Conservation (phyloP, 35 echinoderm and acorn worm genomes). For the Lytechinus variegatus region DNA sequence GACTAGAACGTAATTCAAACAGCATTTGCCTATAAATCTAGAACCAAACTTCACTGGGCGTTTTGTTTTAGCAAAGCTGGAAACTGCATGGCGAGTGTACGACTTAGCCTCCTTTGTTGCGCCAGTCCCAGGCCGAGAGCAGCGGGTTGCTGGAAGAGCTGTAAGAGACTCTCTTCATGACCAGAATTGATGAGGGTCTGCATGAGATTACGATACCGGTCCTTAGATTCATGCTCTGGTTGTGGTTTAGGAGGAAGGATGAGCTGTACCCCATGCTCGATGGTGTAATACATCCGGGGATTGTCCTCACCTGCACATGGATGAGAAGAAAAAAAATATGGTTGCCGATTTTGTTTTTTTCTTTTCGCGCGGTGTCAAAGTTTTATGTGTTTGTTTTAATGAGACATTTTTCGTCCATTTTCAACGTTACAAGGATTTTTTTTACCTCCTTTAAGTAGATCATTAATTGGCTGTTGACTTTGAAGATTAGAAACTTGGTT, state of each 20-base stretch:
- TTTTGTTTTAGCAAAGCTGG: neutral
- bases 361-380: too few relatives aligned
- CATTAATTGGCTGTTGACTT: too few relatives aligned
- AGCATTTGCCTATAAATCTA: neutral
- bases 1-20: too few relatives aligned
- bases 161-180: constrained; percentile 55
- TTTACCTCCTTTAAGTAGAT: too few relatives aligned
- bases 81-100: constrained; percentile 41
- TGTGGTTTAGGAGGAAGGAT: constrained; percentile 84
- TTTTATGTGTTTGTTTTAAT: too few relatives aligned
- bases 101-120: constrained; percentile 49
- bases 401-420: too few relatives aligned
- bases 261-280: constrained; percentile 80
- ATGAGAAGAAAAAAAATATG: neutral
- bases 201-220: constrained; percentile 46
- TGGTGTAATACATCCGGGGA: constrained; percentile 73
- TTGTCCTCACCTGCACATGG: constrained; percentile 73
- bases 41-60: neutral
- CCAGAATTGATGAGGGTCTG: constrained; percentile 8
- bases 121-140: constrained; percentile 33
- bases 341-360: too few relatives aligned
- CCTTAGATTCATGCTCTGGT: constrained; percentile 35
- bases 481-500: too few relatives aligned
- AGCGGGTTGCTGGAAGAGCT: constrained; percentile 55
- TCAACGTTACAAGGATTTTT: too few relatives aligned